phyloP scores from a whole-genome alignment of 2,113 vertebrate genomes.

The Oostethus manadensis region DNA sequence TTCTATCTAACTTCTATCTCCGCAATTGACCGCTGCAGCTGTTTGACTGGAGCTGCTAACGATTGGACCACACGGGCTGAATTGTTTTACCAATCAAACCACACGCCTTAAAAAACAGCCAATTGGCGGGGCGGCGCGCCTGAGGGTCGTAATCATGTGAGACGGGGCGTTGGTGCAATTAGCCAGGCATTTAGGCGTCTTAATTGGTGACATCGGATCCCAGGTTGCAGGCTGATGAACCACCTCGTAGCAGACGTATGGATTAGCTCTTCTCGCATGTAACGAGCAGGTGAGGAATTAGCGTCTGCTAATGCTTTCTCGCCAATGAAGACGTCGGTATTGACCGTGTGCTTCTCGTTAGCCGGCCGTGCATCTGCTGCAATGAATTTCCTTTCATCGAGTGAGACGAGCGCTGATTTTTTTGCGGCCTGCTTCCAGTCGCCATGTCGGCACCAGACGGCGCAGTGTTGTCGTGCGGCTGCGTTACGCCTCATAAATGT shows the following conservation, averaged over 20 bases:
- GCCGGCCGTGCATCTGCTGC: background rate
- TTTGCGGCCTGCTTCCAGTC: slow-evolving; percentile 2
- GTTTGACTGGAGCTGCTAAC: slow-evolving; percentile 50
- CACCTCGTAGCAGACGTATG: slow-evolving; percentile 72
- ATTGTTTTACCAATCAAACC: slow-evolving; percentile 63
- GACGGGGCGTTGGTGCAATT: slow-evolving; percentile 69
- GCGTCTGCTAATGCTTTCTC: slow-evolving; percentile 60
- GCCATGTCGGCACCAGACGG: slow-evolving; percentile 37
- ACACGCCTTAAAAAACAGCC: background rate
- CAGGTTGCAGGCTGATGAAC: slow-evolving; percentile 63
- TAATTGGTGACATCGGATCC: slow-evolving; percentile 78
- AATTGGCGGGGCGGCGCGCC: slow-evolving; percentile 40
- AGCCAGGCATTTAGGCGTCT: slow-evolving; percentile 74
- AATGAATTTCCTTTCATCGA: too few species aligned
- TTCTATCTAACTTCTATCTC: slow-evolving; percentile 19
- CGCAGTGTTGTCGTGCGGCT: slow-evolving; percentile 62
- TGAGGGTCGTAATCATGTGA: slow-evolving; percentile 52
- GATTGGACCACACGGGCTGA: slow-evolving; percentile 37
- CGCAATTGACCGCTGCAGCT: slow-evolving; percentile 33
- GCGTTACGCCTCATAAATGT: slow-evolving; percentile 60
- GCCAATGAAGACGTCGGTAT: slow-evolving; percentile 66
- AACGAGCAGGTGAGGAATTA: slow-evolving; percentile 73
- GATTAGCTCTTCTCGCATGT: slow-evolving; percentile 74
- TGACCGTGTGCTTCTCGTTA: slow-evolving; percentile 45
- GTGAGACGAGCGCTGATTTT: too few species aligned